These are phyloP conservation scores for Liasis olivaceus DNA, from an alignment of 2,797 vertebrate species.

Conservation along the genomic window DNA sequence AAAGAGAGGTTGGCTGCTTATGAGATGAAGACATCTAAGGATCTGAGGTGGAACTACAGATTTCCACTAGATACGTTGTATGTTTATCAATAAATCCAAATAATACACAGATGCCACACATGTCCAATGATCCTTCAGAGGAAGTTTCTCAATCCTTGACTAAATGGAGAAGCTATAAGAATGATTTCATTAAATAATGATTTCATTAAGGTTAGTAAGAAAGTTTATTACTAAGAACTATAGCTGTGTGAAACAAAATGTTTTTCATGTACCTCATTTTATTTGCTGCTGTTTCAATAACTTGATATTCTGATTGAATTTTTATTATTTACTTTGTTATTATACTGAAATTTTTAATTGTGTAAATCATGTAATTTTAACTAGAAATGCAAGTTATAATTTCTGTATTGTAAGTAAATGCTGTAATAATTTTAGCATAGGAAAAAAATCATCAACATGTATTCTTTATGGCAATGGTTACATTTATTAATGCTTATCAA, in stretches of 20 bases:
- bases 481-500: background rate
- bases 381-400: background rate
- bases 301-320: background rate
- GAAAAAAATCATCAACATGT: background rate
- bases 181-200: too few relatives aligned
- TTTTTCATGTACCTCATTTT: too few relatives aligned
- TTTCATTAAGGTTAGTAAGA: background rate
- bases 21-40: background rate
- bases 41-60: background rate
- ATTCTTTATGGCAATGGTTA: background rate
- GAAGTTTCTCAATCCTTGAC: background rate
- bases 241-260: background rate
- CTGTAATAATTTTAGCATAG: background rate
- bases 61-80: background rate
- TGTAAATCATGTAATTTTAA: background rate
- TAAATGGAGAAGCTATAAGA: background rate
- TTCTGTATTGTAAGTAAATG: background rate
- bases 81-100: background rate
- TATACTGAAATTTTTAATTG: background rate
- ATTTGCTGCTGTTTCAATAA: background rate
- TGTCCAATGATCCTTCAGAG: background rate
- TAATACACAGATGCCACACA: background rate
- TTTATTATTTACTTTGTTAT: background rate
- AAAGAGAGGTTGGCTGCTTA: background rate
- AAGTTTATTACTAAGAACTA: background rate